phyloP scores from a whole-genome alignment of 2,797 vertebrate genomes.

The Tangara arthus region DNA sequence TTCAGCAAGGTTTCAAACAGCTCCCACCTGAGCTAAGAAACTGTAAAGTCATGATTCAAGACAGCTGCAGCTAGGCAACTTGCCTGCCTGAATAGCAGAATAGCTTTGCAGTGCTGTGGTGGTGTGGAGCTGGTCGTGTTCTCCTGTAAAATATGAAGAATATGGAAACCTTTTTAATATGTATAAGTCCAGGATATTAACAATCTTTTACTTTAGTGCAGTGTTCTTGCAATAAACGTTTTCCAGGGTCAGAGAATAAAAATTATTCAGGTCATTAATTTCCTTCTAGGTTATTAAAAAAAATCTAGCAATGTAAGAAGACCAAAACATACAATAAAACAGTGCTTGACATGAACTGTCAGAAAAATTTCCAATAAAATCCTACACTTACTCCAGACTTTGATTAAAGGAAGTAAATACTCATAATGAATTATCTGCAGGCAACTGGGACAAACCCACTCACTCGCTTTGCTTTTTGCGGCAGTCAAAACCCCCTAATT shows the following conservation, averaged over 20 bases:
- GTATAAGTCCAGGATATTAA: neutral
- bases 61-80: neutral
- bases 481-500: neutral
- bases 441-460: neutral
- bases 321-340: neutral
- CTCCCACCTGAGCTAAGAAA: slow-evolving; percentile 23
- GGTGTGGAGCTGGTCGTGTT: neutral
- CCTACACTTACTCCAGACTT: neutral
- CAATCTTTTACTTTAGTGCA: neutral
- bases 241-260: neutral
- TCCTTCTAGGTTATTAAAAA: neutral
- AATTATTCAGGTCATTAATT: neutral
- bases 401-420: neutral
- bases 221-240: neutral
- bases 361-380: neutral
- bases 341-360: neutral
- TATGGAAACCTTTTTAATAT: neutral
- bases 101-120: neutral
- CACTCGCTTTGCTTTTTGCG: neutral
- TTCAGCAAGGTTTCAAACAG: neutral
- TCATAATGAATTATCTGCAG: neutral
- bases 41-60: slow-evolving; percentile 29
- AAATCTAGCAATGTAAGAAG: neutral
- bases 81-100: neutral
- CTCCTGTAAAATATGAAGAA: neutral